Conservation (phyloP, 2,888 invertebrate genomes). For the Cepaea hortensis region DNA sequence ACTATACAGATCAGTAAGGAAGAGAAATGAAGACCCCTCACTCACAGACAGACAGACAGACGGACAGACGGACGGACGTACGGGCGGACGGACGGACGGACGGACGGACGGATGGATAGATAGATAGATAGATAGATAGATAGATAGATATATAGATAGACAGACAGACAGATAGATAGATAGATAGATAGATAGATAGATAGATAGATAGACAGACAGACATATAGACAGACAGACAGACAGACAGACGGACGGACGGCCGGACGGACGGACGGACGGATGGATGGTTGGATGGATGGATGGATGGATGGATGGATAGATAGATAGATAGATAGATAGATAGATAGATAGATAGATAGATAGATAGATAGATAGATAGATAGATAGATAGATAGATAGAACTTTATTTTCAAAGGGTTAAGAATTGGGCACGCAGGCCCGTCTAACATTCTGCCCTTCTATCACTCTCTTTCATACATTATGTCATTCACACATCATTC, state of each 20-base stretch:
- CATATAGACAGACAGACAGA: background rate
- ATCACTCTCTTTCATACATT: too few relatives aligned
- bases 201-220: background rate
- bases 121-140: constrained; percentile 1
- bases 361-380: constrained; percentile 7
- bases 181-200: constrained; percentile 7
- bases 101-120: background rate
- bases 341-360: constrained; percentile 2
- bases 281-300: background rate
- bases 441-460: too few relatives aligned
- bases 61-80: background rate
- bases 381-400: constrained; percentile 3
- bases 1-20: too few relatives aligned
- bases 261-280: background rate
- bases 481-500: too few relatives aligned
- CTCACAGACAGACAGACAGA: background rate
- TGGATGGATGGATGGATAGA: background rate
- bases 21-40: too few relatives aligned
- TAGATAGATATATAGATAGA: background rate
- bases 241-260: background rate
- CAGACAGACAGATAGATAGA: background rate
- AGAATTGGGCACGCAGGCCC: too few relatives aligned
- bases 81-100: background rate
- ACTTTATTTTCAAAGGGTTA: too few relatives aligned
- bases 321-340: constrained; percentile 7